Base-by-base conservation (phyloP, 2,888 invertebrate genomes). In the Pegoplata infirma region DNA sequence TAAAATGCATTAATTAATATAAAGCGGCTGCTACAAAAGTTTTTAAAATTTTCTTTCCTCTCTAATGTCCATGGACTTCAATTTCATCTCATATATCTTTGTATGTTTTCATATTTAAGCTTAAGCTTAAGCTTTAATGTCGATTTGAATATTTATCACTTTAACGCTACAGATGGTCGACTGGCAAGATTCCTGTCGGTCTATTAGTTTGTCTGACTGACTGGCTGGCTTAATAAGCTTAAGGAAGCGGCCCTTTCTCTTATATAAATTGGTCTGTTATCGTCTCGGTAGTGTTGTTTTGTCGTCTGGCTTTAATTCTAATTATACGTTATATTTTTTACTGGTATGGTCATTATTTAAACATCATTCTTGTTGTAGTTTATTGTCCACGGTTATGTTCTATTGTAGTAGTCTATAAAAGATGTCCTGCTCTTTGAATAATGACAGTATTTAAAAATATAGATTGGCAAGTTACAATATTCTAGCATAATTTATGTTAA, bases 111-210 rank as follows among this genome's bases (percentile, higher is more conserved):
- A 61, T 55, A 66, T 67, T 71, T 67, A 23, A 56, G 61, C 49
- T 75, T 67, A 23, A 56, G 61, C 49, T 75, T 79, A 67, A 71
- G 75, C 61, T 61, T 79, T 71, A 67, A 75, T 79, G 79, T 75
- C 79, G 71, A 67, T 79, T 79, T 75, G 71, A 79, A 75, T 72
- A 79, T 79, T 79, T 79, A 79, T 79, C 79, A 79, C 75, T 71
- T 67, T 40, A 51, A 66, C 46, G 71, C 61, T 63, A 7, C 8
- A 49, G 2, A 32, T 55, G 28, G 8, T 21, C 16, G 25, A 55
- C 55, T 47, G n/a, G n/a, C n/a, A n/a, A n/a, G n/a, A n/a, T n/a
- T n/a, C n/a, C n/a, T 7, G 8, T 32, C 12, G 23, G 53, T n/a
- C n/a, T n/a, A n/a, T n/a, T n/a, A n/a, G 44, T 55, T 40, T 61